These are phyloP conservation scores for Platyrinchus mystaceus DNA, from an alignment of 2,797 vertebrate species.

Conservation along the genomic window DNA sequence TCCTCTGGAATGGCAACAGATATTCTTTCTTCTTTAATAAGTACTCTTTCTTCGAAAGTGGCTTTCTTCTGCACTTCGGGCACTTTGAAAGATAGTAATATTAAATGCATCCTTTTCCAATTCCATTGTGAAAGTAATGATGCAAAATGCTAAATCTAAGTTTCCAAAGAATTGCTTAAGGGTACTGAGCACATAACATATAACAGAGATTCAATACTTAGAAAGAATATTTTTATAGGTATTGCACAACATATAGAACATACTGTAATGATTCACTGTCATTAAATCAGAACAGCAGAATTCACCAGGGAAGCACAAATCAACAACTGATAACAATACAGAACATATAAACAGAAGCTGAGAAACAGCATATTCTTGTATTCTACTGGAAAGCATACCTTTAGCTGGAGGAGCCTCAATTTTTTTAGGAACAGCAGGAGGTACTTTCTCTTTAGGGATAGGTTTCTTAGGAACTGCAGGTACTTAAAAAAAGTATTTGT, in stretches of 20 bases:
- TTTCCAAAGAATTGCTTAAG: slow-evolving; percentile 8
- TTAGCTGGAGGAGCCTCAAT: slow-evolving; percentile 31
- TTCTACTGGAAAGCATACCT: slow-evolving; percentile 29
- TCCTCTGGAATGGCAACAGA: slow-evolving; percentile 71
- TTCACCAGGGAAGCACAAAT: background rate
- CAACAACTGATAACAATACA: background rate
- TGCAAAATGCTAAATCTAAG: background rate
- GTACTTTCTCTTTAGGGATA: slow-evolving; percentile 56
- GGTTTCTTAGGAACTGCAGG: slow-evolving; percentile 80
- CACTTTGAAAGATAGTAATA: slow-evolving; percentile 76
- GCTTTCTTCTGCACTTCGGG: slow-evolving; percentile 77
- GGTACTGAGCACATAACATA: background rate
- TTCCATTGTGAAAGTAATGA: background rate
- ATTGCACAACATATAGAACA: background rate
- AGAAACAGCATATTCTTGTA: background rate
- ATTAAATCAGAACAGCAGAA: background rate
- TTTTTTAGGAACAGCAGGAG: slow-evolving; percentile 43
- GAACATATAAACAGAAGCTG: background rate
- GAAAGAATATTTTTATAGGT: background rate
- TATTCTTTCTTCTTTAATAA: slow-evolving; percentile 68
- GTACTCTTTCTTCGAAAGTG: slow-evolving; percentile 69
- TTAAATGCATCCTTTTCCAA: slow-evolving; percentile 36
- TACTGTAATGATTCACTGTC: background rate
- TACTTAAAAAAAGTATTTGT: slow-evolving; percentile 74
- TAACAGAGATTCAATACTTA: background rate